Percentiles rank a stretch among this genome's conserved stretches.
Conservation (phyloP, 2,888 invertebrate species). For the Torymus tubicola region DNA sequence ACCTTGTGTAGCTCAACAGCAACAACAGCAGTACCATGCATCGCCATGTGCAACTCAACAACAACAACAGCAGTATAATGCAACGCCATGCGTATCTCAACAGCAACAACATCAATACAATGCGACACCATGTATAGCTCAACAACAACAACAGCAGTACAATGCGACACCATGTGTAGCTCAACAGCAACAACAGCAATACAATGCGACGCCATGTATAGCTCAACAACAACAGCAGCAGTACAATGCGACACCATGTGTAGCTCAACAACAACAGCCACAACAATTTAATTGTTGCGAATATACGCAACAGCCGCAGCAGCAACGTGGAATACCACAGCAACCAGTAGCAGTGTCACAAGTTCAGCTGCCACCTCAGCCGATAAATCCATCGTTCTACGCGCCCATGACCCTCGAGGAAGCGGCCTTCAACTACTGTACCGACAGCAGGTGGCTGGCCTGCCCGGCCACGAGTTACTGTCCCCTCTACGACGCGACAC, state of each 20-base stretch:
- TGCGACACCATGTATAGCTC: too few species aligned
- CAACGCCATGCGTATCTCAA: too few species aligned
- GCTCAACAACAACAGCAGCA: background rate
- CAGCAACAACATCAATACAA: too few species aligned
- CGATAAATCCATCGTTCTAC: background rate
- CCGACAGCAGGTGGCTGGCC: constrained; percentile 70
- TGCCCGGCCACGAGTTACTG: constrained; percentile 70
- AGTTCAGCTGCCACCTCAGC: background rate
- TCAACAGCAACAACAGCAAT: background rate
- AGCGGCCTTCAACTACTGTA: constrained; percentile 65
- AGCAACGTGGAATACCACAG: too few species aligned
- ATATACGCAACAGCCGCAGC: background rate
- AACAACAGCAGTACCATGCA: too few species aligned
- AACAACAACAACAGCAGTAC: too few species aligned
- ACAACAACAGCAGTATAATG: too few species aligned
- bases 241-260: background rate
- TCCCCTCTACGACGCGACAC: constrained; percentile 64
- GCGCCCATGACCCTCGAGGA: constrained; percentile 41
- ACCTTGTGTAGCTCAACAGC: too few species aligned
- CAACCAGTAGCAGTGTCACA: constrained; percentile 32
- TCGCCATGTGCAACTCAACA: too few species aligned
- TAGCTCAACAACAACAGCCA: background rate
- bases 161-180: constrained; percentile 5
- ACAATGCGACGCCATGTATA: background rate
- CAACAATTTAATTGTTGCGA: constrained; percentile 10